Percentiles rank a stretch among this genome's conserved stretches.
These are phyloP conservation scores for Melanotaenia boesemani DNA, from an alignment of 2,797 vertebrate genomes.

Conservation along the genomic window DNA sequence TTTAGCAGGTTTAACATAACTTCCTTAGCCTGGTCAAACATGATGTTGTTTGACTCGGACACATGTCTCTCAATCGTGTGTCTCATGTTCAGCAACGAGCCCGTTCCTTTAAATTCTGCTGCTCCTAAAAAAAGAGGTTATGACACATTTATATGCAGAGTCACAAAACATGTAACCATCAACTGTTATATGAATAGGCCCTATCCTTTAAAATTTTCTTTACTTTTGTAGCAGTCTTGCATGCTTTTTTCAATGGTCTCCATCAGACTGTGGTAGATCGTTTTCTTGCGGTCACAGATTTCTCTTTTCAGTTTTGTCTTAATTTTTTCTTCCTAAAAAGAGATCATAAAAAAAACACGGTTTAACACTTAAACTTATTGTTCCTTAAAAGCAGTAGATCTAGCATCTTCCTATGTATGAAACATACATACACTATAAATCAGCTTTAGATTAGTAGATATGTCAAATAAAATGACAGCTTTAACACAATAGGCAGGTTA, in stretches of 20 bases:
- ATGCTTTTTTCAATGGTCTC: conserved; percentile 22
- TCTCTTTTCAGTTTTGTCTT: conserved; percentile 27
- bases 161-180: neutral
- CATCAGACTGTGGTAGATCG: conserved; percentile 39
- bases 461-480: neutral
- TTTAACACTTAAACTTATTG: neutral
- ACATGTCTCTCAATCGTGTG: neutral
- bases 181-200: neutral
- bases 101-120: fast-evolving
- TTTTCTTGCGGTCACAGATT: conserved; percentile 47
- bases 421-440: neutral
- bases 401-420: neutral
- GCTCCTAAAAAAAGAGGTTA: conserved; percentile 39
- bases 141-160: neutral
- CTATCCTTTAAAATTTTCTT: neutral
- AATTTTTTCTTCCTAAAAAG: conserved; percentile 30
- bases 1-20: conserved; percentile 6
- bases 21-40: conserved; percentile 41
- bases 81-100: conserved; percentile 8
- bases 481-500: neutral
- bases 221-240: conserved; percentile 48
- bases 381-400: neutral
- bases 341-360: neutral
- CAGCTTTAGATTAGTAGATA: neutral
- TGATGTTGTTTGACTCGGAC: neutral